Percentiles rank a stretch among this genome's conserved stretches.
These are phyloP conservation scores for Atta colombica DNA, from an alignment of 1,140 invertebrate species.

Conservation along the genomic window DNA sequence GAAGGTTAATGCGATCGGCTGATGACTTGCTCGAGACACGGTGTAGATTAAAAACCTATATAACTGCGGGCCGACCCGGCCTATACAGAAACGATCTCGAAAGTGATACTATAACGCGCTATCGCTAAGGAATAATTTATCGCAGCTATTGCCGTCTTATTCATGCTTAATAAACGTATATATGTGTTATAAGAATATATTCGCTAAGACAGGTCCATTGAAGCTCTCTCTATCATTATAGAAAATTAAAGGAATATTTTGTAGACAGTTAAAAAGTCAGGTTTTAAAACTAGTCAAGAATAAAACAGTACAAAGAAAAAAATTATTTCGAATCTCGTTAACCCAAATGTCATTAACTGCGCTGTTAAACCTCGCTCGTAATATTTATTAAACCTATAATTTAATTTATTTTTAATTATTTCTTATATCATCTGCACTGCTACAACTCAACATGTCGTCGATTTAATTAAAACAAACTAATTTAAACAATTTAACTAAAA, in stretches of 20 bases:
- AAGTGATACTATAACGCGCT: conserved; percentile 54
- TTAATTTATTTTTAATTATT: too few relatives aligned
- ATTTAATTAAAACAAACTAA: too few relatives aligned
- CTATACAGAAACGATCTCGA: conserved; percentile 51
- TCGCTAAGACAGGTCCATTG: conserved; percentile 4
- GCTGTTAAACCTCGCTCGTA: too few relatives aligned
- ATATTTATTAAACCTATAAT: too few relatives aligned
- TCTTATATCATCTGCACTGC: too few relatives aligned
- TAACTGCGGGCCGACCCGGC: conserved; percentile 39
- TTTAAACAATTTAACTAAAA: too few relatives aligned
- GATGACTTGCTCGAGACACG: conserved; percentile 61
- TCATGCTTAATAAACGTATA: conserved; percentile 22
- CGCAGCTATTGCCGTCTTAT: conserved; percentile 14
- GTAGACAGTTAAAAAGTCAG: background rate
- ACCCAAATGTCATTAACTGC: too few relatives aligned
- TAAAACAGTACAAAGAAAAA: background rate
- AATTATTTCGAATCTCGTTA: background rate
- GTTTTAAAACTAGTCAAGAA: background rate
- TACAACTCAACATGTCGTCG: too few relatives aligned
- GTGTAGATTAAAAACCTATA: conserved; percentile 63
- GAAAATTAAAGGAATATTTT: conserved; percentile 17
- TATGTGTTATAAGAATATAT: background rate
- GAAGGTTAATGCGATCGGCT: conserved; percentile 65
- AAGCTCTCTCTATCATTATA: conserved; percentile 29
- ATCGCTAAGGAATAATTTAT: conserved; percentile 61